These are phyloP conservation scores for Diarsia brunnea DNA, from an alignment of 2,888 invertebrate species.

Conservation along the genomic window DNA sequence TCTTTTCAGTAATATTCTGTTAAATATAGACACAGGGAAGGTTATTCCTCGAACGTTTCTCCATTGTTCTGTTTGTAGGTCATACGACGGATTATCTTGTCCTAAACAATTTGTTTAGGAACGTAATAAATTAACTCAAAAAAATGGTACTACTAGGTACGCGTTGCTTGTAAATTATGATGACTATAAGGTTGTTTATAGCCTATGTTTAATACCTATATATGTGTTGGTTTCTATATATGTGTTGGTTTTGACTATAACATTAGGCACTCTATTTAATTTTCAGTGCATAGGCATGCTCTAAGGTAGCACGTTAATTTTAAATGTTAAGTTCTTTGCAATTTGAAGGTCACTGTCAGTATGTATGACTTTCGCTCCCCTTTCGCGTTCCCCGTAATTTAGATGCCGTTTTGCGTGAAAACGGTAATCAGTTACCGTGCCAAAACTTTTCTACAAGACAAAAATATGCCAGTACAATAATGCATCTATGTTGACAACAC, in stretches of 20 bases:
- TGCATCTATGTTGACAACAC: neutral
- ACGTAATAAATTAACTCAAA: slow-evolving; percentile 18
- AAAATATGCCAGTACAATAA: neutral
- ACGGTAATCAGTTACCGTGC: neutral
- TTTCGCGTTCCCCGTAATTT: neutral
- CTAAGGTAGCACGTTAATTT: neutral
- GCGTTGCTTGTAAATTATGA: slow-evolving; percentile 3
- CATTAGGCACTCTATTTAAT: neutral
- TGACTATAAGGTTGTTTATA: neutral
- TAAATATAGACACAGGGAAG: slow-evolving; percentile 11
- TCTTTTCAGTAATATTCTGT: neutral
- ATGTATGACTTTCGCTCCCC: neutral
- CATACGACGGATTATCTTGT: slow-evolving; percentile 5
- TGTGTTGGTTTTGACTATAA: neutral
- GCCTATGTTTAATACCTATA: neutral
- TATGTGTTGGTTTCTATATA: neutral
- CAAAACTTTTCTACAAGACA: neutral
- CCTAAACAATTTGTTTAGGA: slow-evolving; percentile 11
- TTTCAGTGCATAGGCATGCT: neutral
- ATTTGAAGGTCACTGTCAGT: neutral
- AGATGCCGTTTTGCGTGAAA: neutral
- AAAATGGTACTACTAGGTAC: slow-evolving; percentile 2
- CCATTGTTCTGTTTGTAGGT: slow-evolving; percentile 10
- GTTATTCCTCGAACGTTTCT: neutral
- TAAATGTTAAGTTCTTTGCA: neutral